Percentiles rank a stretch among this genome's conserved stretches.
phyloP scores from a whole-genome alignment of 1,140 invertebrate genomes.

The Psilanteris sp. region DNA sequence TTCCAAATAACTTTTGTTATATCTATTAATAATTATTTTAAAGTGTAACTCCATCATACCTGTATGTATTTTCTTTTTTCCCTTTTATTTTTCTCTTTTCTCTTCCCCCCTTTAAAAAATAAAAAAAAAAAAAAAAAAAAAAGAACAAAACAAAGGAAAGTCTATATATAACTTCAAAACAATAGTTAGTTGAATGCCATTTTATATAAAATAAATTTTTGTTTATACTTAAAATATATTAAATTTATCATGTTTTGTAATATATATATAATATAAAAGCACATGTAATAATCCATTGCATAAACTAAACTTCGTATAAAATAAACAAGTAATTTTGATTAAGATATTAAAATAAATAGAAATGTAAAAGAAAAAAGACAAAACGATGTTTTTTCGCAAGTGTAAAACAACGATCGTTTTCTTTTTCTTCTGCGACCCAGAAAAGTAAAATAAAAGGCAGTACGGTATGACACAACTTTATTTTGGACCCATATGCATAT shows the following conservation, averaged over 20 bases:
- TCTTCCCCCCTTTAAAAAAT: too few relatives aligned
- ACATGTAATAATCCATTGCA: not conserved
- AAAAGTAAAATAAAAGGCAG: conserved; percentile 66
- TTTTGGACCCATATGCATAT: conserved; percentile 79
- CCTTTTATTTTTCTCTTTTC: too few relatives aligned
- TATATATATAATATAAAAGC: conserved; percentile 2
- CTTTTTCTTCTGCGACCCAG: conserved; percentile 73
- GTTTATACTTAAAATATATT: too few relatives aligned
- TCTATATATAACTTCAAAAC: too few relatives aligned
- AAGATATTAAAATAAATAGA: not conserved
- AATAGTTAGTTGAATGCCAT: too few relatives aligned
- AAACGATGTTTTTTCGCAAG: conserved; percentile 35
- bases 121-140: too few relatives aligned
- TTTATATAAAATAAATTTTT: too few relatives aligned
- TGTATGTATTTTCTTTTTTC: too few relatives aligned
- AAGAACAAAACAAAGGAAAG: too few relatives aligned
- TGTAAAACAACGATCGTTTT: conserved; percentile 67
- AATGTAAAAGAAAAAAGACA: conserved; percentile 16
- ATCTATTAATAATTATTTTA: too few relatives aligned
- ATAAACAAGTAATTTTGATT: not conserved
- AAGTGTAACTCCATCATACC: too few relatives aligned
- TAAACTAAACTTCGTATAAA: not conserved
- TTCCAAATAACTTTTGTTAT: too few relatives aligned
- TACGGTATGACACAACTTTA: conserved; percentile 74
- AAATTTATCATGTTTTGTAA: not conserved